Percentiles rank a stretch among this genome's conserved stretches.
Conservation (phyloP, 2,113 vertebrate species). For the Crotalus horridus region DNA sequence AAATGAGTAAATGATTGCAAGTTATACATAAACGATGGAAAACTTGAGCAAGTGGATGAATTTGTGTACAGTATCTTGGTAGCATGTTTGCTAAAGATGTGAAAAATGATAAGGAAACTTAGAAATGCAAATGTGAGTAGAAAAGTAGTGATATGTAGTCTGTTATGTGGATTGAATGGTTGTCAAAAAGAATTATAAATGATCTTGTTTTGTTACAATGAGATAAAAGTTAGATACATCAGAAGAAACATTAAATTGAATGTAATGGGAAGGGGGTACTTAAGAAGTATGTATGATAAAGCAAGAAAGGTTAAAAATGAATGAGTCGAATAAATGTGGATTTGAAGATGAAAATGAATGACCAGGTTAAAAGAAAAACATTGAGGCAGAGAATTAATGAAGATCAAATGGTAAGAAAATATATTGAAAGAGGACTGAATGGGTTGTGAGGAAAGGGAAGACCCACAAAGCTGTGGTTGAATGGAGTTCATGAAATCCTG, state of each 20-base stretch:
- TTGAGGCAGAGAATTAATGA: no score
- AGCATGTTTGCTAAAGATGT: background rate
- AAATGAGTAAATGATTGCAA: background rate
- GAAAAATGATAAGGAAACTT: background rate
- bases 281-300: background rate
- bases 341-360: no score
- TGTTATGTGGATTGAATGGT: background rate
- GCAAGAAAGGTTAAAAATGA: no score
- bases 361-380: no score
- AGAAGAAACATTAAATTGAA: background rate
- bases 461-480: no score
- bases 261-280: background rate
- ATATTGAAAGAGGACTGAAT: no score
- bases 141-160: background rate
- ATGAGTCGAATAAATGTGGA: no score
- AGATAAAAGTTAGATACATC: background rate
- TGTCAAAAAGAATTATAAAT: background rate
- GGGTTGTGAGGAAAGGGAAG: no score
- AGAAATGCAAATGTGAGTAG: background rate
- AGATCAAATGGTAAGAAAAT: no score
- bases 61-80: background rate
- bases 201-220: background rate
- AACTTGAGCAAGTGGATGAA: background rate
- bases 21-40: background rate
- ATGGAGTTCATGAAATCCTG: no score